These are phyloP conservation scores for Trididemnum nubilum DNA, from an alignment of 23 tunicate genomes.

Conservation along the genomic window DNA sequence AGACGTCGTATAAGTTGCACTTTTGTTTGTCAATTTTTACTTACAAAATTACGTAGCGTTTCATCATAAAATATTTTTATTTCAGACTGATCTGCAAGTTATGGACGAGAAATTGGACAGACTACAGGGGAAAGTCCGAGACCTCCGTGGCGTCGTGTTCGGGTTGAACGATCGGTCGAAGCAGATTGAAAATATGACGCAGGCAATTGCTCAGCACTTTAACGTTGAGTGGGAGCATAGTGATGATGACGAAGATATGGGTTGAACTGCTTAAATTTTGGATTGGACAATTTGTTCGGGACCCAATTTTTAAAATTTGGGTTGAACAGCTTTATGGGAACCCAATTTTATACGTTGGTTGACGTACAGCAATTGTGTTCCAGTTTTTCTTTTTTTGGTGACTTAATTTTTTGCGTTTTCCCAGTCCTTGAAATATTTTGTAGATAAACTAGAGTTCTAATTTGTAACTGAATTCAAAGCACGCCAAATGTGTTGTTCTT, in stretches of 20 bases:
- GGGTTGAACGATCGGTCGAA: conserved; percentile 30
- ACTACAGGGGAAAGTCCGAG: conserved; percentile 31
- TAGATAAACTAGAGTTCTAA: too few relatives aligned
- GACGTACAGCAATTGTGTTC: not conserved
- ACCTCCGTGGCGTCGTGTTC: not conserved
- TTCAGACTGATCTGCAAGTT: conserved; percentile 39
- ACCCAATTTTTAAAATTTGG: too few relatives aligned
- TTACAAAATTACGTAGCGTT: too few relatives aligned
- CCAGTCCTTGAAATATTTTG: not conserved
- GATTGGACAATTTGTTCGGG: too few relatives aligned
- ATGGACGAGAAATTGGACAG: conserved; percentile 35
- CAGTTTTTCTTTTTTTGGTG: not conserved
- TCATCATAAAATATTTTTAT: too few relatives aligned
- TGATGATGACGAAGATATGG: conserved; percentile 50
- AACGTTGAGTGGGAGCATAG: conserved; percentile 44
- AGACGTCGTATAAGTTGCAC: too few relatives aligned
- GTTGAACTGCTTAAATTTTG: too few relatives aligned
- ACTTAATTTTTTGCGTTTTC: not conserved
- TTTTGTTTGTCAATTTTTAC: too few relatives aligned
- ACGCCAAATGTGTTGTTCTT: too few relatives aligned
- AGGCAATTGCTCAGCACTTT: conserved; percentile 37
- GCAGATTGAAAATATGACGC: conserved; percentile 33
- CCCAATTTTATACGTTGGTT: too few relatives aligned
- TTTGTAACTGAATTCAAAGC: too few relatives aligned
- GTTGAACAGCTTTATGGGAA: too few relatives aligned